These are phyloP conservation scores for Hippocampus mohnikei DNA, from an alignment of 2,113 vertebrate species.

Conservation along the genomic window DNA sequence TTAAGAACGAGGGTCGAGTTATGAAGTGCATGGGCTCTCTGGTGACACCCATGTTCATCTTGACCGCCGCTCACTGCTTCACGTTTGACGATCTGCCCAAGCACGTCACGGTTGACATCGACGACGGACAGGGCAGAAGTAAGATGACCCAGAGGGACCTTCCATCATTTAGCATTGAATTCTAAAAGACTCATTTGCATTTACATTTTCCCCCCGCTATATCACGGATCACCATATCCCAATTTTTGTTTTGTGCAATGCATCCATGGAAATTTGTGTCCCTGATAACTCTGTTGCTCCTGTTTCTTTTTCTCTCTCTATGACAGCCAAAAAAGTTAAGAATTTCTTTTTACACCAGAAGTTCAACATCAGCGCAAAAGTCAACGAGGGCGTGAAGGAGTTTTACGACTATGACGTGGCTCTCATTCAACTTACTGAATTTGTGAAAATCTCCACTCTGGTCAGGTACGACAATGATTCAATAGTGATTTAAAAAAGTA, in stretches of 20 bases:
- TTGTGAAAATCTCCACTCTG: not conserved
- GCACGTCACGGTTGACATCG: constrained; percentile 23
- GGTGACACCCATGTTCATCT: constrained; percentile 56
- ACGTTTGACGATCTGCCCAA: constrained; percentile 4
- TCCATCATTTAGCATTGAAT: not conserved
- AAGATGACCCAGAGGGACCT: not conserved
- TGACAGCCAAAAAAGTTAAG: constrained; percentile 38
- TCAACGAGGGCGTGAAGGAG: constrained; percentile 26
- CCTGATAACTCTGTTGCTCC: too few relatives aligned
- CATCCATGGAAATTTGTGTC: not conserved
- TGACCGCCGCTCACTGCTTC: constrained; percentile 77
- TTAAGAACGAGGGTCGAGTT: not conserved
- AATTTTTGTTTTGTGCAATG: not conserved
- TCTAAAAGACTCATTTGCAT: not conserved
- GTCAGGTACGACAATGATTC: constrained; percentile 34
- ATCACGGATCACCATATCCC: too few relatives aligned
- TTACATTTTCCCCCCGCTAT: not conserved
- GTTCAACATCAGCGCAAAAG: constrained; percentile 31
- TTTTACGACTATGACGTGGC: constrained; percentile 75
- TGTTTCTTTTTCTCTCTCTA: not conserved
- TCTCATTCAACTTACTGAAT: constrained; percentile 52
- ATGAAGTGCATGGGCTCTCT: constrained; percentile 65
- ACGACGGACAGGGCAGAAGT: not conserved
- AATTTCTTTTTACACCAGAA: constrained; percentile 23
- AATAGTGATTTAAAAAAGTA: not conserved